These are phyloP conservation scores for Coenonympha glycerion DNA, from an alignment of 2,888 invertebrate species.

Conservation along the genomic window DNA sequence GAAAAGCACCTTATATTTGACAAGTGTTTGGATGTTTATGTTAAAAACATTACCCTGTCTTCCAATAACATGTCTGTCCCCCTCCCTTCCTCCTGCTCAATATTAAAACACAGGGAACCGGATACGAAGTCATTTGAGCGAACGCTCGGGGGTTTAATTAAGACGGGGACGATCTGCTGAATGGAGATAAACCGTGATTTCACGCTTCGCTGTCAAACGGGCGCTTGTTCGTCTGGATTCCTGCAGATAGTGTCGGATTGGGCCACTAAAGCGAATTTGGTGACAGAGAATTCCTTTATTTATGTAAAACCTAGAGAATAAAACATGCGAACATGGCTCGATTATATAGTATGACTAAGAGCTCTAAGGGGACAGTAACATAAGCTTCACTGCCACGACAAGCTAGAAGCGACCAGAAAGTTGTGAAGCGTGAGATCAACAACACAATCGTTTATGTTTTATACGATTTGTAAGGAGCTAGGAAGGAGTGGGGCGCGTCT, in stretches of 20 bases:
- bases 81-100: conserved; percentile 14
- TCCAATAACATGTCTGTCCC: conserved; percentile 16
- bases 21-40: no score
- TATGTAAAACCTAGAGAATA: neutral
- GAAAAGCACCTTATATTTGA: no score
- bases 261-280: conserved; percentile 13
- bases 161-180: conserved; percentile 24
- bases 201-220: conserved; percentile 26
- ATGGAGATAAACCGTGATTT: conserved; percentile 28
- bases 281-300: conserved; percentile 6
- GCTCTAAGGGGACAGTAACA: no score
- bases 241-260: conserved; percentile 26
- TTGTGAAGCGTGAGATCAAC: no score
- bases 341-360: no score
- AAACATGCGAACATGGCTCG: neutral
- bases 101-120: conserved; percentile 17
- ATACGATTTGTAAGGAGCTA: no score
- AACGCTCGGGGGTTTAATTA: conserved; percentile 25
- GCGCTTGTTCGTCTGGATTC: conserved; percentile 19
- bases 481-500: no score
- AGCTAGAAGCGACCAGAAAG: no score
- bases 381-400: no score
- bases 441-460: no score
- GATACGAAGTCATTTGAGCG: conserved; percentile 14
- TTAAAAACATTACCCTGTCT: neutral